These are phyloP conservation scores for Idris sp. DNA, from an alignment of 1,140 invertebrate species.

Conservation along the genomic window DNA sequence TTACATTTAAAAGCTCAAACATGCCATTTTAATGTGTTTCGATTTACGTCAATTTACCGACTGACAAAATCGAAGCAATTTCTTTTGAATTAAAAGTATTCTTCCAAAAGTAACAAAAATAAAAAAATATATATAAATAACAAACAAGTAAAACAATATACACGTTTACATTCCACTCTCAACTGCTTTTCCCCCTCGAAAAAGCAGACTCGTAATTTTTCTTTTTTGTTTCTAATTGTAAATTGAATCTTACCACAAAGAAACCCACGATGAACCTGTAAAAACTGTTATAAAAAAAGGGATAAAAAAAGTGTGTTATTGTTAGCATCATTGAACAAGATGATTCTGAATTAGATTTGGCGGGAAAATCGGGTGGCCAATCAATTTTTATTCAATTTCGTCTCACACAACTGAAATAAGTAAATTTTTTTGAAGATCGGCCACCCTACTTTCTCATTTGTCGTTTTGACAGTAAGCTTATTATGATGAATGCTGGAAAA, in stretches of 20 bases:
- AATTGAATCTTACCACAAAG: conserved; percentile 72
- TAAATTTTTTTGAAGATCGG: no score
- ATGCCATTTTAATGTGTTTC: no score
- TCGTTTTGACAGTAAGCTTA: conserved; percentile 7
- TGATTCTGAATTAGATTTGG: background rate
- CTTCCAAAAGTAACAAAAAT: no score
- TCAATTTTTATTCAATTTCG: no score
- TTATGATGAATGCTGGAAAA: conserved; percentile 46
- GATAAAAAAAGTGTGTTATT: no score
- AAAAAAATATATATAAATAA: conserved; percentile 16
- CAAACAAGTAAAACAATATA: conserved; percentile 17
- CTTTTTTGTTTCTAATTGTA: conserved; percentile 57
- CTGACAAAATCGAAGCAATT: no score
- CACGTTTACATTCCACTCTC: conserved; percentile 65
- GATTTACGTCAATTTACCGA: no score
- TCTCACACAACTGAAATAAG: no score
- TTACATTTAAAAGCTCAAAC: conserved; percentile 27
- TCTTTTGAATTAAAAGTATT: no score
- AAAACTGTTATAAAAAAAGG: conserved; percentile 10
- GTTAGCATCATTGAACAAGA: conserved; percentile 8
- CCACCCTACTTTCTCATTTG: conserved; percentile 8
- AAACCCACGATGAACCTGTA: conserved; percentile 20
- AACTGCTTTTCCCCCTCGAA: conserved; percentile 79
- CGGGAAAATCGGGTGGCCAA: conserved; percentile 6
- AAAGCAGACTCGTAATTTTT: conserved; percentile 73